Evolutionary conservation across 2,113 vertebrate species (phyloP).

Genomic region (Pangasianodon hypophthalmus): DNA sequence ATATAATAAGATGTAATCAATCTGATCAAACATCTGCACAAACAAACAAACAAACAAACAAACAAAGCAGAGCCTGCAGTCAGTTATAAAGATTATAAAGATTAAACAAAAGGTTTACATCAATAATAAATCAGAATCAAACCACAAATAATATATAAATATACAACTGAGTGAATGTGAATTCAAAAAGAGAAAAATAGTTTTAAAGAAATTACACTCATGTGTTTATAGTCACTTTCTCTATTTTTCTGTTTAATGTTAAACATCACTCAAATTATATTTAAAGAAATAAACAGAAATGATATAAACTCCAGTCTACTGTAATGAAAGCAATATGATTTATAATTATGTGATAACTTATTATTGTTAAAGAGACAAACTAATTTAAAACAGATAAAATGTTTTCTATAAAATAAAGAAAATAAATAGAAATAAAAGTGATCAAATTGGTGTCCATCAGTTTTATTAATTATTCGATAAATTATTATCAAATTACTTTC

Average conservation of each 20-base stretch:
- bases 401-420: not conserved
- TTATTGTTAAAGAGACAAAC: not conserved
- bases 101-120: not conserved
- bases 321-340: not conserved
- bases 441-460: not conserved
- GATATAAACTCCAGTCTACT: not conserved
- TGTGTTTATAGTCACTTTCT: not conserved
- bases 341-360: not conserved
- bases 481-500: not conserved
- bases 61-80: not conserved
- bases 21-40: not conserved
- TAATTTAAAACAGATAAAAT: not conserved
- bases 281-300: not conserved
- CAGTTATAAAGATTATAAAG: not conserved
- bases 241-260: not conserved
- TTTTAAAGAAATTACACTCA: not conserved
- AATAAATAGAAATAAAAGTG: not conserved
- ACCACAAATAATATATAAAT: not conserved
- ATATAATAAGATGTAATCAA: not conserved
- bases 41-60: not conserved
- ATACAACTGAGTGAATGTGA: not conserved
- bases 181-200: not conserved
- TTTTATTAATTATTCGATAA: no score
- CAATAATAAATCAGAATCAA: not conserved
- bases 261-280: not conserved